phyloP scores from a whole-genome alignment of 2,888 invertebrate genomes.

The Drosophila pegasa region DNA sequence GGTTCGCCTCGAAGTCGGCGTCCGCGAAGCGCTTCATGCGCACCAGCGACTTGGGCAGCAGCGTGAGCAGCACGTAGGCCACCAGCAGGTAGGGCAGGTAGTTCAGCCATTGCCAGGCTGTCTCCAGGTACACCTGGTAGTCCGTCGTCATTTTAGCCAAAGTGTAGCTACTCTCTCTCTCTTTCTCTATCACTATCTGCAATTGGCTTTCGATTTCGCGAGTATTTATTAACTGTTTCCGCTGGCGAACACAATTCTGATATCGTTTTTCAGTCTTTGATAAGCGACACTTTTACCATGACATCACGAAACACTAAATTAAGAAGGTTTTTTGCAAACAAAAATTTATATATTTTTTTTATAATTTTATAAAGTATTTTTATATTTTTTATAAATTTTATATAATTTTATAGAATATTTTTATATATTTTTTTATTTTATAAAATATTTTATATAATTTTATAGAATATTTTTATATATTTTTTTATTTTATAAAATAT shows the following conservation, averaged over 20 bases:
- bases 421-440: neutral
- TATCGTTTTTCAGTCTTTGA: slow-evolving; percentile 52
- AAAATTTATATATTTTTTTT: neutral
- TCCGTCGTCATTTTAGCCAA: slow-evolving; percentile 28
- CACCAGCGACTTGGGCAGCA: slow-evolving; percentile 80
- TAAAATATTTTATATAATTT: neutral
- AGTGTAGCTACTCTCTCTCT: slow-evolving; percentile 1
- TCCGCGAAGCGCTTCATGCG: slow-evolving; percentile 78
- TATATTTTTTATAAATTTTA: no score
- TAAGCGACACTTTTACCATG: slow-evolving; percentile 57
- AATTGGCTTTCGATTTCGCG: slow-evolving; percentile 43
- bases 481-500: no score
- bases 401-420: neutral
- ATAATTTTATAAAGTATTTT: neutral
- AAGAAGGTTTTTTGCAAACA: neutral
- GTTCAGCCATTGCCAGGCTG: slow-evolving; percentile 72
- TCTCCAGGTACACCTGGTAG: slow-evolving; percentile 60
- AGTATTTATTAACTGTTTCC: slow-evolving; percentile 50
- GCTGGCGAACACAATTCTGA: slow-evolving; percentile 19
- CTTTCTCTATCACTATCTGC: slow-evolving; percentile 41
- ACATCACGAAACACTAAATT: slow-evolving; percentile 58
- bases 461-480: neutral
- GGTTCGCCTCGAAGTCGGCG: slow-evolving; percentile 78
- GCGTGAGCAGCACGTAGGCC: slow-evolving; percentile 79
- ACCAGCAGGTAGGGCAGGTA: slow-evolving; percentile 77